These are phyloP conservation scores for Drosophila formosana DNA, from an alignment of 2,888 invertebrate species.

Conservation along the genomic window DNA sequence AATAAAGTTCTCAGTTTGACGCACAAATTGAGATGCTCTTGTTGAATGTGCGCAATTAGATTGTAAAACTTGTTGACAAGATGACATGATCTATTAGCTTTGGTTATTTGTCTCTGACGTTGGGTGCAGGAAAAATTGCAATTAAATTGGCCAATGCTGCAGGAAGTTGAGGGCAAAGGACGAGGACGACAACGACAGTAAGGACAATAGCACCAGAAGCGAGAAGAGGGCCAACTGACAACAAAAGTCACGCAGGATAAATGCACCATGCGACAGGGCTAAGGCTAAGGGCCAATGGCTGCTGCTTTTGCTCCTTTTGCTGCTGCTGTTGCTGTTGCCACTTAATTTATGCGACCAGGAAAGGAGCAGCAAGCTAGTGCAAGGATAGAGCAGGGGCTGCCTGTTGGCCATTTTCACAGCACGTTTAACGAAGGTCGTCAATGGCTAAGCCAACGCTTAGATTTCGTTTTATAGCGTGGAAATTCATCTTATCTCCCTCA, in stretches of 20 bases:
- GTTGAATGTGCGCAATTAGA: slow-evolving; percentile 71
- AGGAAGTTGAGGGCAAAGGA: slow-evolving; percentile 49
- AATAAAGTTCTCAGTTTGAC: not conserved
- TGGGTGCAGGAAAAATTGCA: slow-evolving; percentile 65
- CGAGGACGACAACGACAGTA: slow-evolving; percentile 42
- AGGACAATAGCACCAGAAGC: slow-evolving; percentile 27
- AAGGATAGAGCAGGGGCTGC: slow-evolving; percentile 16
- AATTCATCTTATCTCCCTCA: slow-evolving; percentile 50
- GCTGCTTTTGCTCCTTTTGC: slow-evolving; percentile 28
- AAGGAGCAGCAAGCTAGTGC: slow-evolving; percentile 10
- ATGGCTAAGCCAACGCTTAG: slow-evolving; percentile 49
- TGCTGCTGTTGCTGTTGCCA: slow-evolving; percentile 39
- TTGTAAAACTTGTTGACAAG: slow-evolving; percentile 76
- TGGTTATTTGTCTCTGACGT: slow-evolving; percentile 71
- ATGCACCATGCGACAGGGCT: slow-evolving; percentile 44
- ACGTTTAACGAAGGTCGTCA: slow-evolving; percentile 68
- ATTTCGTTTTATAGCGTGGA: slow-evolving; percentile 53
- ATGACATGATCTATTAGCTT: slow-evolving; percentile 79
- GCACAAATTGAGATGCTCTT: slow-evolving; percentile 48
- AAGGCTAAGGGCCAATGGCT: slow-evolving; percentile 57
- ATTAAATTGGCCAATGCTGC: slow-evolving; percentile 67
- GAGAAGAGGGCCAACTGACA: slow-evolving; percentile 35
- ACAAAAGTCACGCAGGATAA: slow-evolving; percentile 68
- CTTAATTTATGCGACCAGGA: slow-evolving; percentile 66
- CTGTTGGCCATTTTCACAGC: slow-evolving; percentile 63